A percentile compares a stretch with the other conserved stretches of the same genome.
phyloP scores from a whole-genome alignment of 2,113 vertebrate genomes.

The Forbesichthys papilliferus region DNA sequence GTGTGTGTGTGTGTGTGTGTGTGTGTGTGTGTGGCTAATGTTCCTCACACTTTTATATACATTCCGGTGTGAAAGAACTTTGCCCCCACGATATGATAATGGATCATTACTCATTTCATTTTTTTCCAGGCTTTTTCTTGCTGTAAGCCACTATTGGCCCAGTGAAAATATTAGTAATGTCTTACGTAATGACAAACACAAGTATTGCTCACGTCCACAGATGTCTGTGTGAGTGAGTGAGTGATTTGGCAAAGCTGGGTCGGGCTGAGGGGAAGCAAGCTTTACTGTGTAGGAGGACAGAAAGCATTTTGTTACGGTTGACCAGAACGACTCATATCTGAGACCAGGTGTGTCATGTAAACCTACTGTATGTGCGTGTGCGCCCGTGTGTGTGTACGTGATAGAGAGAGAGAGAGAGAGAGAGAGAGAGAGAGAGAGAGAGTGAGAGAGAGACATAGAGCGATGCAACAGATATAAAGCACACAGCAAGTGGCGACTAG shows the following conservation, averaged over 20 bases:
- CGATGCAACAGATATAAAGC: not conserved
- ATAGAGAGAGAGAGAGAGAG: conserved; percentile 15
- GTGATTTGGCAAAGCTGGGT: not conserved
- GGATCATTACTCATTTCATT: too few relatives aligned
- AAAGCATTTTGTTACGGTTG: conserved; percentile 10
- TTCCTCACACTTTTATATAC: too few relatives aligned
- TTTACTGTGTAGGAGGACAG: conserved; percentile 4
- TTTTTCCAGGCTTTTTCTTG: too few relatives aligned
- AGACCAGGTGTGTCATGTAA: conserved; percentile 21
- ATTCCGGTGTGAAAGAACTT: too few relatives aligned
- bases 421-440: conserved; percentile 2
- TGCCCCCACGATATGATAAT: too few relatives aligned
- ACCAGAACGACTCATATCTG: conserved; percentile 37
- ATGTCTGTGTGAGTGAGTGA: conserved; percentile 1
- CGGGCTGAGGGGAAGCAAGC: conserved; percentile 9
- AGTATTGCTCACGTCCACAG: too few relatives aligned
- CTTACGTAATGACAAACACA: too few relatives aligned
- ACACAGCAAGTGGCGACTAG: not conserved
- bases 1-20: too few relatives aligned
- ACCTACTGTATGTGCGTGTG: not conserved
- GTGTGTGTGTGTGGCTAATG: too few relatives aligned
- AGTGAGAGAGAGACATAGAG: not conserved
- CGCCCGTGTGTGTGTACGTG: not conserved
- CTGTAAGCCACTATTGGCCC: too few relatives aligned
- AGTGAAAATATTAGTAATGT: too few relatives aligned